These are phyloP conservation scores for Digitonthophagus gazella DNA, from an alignment of 2,888 invertebrate species.

Conservation along the genomic window DNA sequence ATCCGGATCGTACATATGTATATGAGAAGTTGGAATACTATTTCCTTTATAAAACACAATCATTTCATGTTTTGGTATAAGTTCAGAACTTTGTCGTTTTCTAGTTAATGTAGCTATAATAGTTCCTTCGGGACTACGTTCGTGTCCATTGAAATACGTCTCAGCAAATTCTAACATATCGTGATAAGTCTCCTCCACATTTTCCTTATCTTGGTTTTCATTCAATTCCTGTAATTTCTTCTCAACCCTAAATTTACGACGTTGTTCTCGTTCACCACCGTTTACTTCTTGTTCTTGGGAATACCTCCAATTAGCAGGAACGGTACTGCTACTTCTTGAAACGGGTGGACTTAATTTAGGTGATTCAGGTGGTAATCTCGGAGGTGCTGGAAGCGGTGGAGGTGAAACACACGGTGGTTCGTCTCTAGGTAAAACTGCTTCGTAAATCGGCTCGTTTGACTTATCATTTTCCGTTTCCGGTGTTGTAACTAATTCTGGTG, in stretches of 20 bases:
- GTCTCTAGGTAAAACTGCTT: constrained; percentile 74
- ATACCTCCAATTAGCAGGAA: constrained; percentile 48
- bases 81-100: constrained; percentile 74
- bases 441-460: constrained; percentile 78
- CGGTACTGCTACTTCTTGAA: constrained; percentile 53
- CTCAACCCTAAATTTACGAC: constrained; percentile 82
- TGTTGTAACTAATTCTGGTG: constrained; percentile 31
- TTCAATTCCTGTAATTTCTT: constrained; percentile 82
- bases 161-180: constrained; percentile 94
- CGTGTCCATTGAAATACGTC: constrained; percentile 87
- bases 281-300: constrained; percentile 32
- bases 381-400: constrained; percentile 53
- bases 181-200: constrained; percentile 64
- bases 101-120: constrained; percentile 83
- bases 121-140: constrained; percentile 81
- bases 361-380: constrained; percentile 51
- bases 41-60: constrained; percentile 84
- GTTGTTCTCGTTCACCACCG: constrained; percentile 68
- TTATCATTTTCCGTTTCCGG: constrained; percentile 34
- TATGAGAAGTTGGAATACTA: constrained; percentile 88
- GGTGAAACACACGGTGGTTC: constrained; percentile 52
- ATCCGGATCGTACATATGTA: constrained; percentile 93
- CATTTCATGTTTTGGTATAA: constrained; percentile 90
- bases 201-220: constrained; percentile 55
- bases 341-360: constrained; percentile 55